phyloP scores from a whole-genome alignment of 2,888 invertebrate genomes.

The Dicycla oo region DNA sequence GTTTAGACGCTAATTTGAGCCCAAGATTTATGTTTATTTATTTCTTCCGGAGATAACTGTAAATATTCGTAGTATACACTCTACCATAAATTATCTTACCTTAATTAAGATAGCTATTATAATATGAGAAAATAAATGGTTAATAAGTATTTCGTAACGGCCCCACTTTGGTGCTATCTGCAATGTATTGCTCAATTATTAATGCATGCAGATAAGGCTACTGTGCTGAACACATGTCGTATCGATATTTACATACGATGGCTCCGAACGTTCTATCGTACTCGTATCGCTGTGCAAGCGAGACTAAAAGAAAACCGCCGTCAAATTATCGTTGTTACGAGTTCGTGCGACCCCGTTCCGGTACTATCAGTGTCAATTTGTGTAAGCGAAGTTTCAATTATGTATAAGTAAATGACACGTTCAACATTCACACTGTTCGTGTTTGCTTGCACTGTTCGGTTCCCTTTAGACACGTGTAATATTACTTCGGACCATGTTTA shows the following conservation, averaged over 20 bases:
- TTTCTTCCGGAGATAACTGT: constrained; percentile 80
- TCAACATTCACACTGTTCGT: constrained; percentile 34
- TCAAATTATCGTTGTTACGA: constrained; percentile 73
- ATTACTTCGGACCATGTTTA: constrained; percentile 14
- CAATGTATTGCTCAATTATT: constrained; percentile 72
- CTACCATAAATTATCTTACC: constrained; percentile 66
- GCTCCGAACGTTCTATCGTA: constrained; percentile 46
- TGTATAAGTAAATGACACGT: constrained; percentile 51
- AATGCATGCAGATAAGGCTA: constrained; percentile 70
- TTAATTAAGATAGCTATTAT: constrained; percentile 54
- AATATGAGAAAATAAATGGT: constrained; percentile 53
- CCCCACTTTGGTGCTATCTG: constrained; percentile 59
- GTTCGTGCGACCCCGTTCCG: constrained; percentile 71
- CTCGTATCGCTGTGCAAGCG: constrained; percentile 49
- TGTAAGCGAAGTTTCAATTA: constrained; percentile 72
- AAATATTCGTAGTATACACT: constrained; percentile 78
- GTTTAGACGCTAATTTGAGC: constrained; percentile 80
- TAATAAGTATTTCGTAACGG: constrained; percentile 60
- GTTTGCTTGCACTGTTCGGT: constrained; percentile 25
- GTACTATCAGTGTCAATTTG: constrained; percentile 74
- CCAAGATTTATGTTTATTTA: constrained; percentile 76
- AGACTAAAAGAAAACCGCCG: constrained; percentile 67
- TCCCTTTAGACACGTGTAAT: constrained; percentile 40
- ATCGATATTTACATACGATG: constrained; percentile 62
- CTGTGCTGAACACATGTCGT: constrained; percentile 56